Evolutionary conservation across 2,113 vertebrate species (phyloP).

Genomic region (Ptilonorhynchus violaceus): DNA sequence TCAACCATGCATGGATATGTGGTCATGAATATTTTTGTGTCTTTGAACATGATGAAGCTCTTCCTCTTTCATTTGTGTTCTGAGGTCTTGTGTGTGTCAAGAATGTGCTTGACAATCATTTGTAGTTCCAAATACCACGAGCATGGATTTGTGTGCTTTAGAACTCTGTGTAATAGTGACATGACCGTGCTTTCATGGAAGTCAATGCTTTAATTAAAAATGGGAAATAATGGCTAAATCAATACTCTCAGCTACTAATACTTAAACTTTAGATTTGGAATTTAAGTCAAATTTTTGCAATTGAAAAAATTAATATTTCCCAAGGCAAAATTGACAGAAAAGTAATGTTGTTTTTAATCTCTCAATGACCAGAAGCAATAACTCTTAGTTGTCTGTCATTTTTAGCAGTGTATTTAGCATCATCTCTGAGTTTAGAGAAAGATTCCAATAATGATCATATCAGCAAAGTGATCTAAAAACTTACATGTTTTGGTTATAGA

Average conservation of each 20-base stretch:
- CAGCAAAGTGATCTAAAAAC: background rate
- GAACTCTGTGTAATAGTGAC: background rate
- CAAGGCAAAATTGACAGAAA: background rate
- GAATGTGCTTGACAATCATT: background rate
- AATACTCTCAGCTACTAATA: background rate
- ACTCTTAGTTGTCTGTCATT: background rate
- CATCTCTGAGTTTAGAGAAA: background rate
- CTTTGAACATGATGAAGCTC: background rate
- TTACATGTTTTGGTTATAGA: background rate
- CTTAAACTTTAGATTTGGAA: background rate
- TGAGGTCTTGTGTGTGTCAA: background rate
- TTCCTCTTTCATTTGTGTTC: background rate
- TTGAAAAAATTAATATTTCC: background rate
- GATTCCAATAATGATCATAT: background rate
- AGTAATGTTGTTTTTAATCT: background rate
- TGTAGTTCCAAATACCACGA: background rate
- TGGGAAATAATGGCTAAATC: background rate
- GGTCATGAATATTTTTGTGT: background rate
- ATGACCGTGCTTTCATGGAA: background rate
- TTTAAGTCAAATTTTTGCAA: background rate
- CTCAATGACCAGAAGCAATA: background rate
- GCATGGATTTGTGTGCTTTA: background rate
- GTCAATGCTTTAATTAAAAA: background rate
- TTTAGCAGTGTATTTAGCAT: background rate
- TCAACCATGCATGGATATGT: background rate